Evolutionary conservation across 2,113 vertebrate species (phyloP).

Genomic region (Oryzias celebensis): DNA sequence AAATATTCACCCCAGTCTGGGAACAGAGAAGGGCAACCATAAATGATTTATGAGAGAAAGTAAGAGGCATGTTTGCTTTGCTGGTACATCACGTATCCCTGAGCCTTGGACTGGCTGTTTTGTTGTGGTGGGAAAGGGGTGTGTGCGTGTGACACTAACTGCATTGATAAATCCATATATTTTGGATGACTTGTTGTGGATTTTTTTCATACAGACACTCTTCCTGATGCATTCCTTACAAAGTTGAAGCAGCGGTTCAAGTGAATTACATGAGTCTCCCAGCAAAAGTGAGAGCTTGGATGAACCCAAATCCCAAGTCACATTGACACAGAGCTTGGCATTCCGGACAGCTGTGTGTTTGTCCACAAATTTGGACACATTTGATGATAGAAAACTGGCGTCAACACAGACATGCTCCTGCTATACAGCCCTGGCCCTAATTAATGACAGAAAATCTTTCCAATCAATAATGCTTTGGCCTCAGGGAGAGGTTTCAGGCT

Average conservation of each 20-base stretch:
- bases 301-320: conserved; percentile 49
- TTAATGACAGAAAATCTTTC: conserved; percentile 41
- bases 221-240: conserved; percentile 2
- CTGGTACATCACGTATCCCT: conserved; percentile 29
- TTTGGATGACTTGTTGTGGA: neutral
- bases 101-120: conserved; percentile 1
- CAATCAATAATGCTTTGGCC: conserved; percentile 35
- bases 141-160: neutral
- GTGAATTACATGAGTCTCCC: neutral
- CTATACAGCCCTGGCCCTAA: conserved; percentile 28
- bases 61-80: conserved; percentile 37
- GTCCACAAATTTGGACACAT: neutral
- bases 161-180: neutral
- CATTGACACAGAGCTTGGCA: conserved; percentile 47
- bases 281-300: neutral
- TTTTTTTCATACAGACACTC: neutral
- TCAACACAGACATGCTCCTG: neutral
- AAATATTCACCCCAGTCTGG: conserved; percentile 64
- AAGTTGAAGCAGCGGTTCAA: conserved; percentile 1
- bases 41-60: conserved; percentile 57
- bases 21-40: conserved; percentile 47
- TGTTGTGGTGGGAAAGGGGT: neutral
- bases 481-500: conserved; percentile 16
- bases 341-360: conserved; percentile 14
- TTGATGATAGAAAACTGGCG: conserved; percentile 12